Evolutionary conservation across 1,140 invertebrate genomes (phyloP), one percentile per base, ranked within the genome.

Genomic region (Mya arenaria): DNA sequence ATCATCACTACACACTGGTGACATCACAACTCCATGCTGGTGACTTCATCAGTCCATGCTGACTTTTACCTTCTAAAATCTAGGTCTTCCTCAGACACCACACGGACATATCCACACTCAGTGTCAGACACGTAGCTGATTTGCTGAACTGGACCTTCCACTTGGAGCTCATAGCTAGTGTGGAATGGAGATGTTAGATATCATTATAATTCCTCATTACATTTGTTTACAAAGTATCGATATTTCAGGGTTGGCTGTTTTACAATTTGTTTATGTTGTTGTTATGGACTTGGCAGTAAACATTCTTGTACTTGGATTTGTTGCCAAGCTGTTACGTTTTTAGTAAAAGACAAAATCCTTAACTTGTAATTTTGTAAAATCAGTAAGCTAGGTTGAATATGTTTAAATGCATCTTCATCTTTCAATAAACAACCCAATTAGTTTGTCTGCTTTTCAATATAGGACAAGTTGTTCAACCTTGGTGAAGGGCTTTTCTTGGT

Each of bases 81-180:
- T 48, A 87, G 44, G 44, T 88, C 87, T 36, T 83, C 84, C 28
- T 84, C 81, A 3, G 86, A 86, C 6, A 87, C 80, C 4, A 90
- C 82, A 55, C 86, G 84, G 4, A 90, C 83, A 58, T 84, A 85
- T 15, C 89, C 89, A 19, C 83, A 72, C 72, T 88, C 88, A 25
- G 85, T 87, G 52, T 90, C 89, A 30, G 88, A 89, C 63, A 87
- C 89, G 84, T 89, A 90, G 73, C 82, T 86, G 62, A 90, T 90
- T 82, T 89, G 86, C 34, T 90, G 89, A 37, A 90, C 89, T 30
- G 85, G 85, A 17, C 89, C 88, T 65, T 88, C 84, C 30, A 72
- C 73, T 56, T 89, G 85, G 30, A 90, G 86, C 69, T 90, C 88
- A 84, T 90, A 90, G 56, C 86, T 88, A 85, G 74, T 44, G 72